A percentile compares a stretch with the other conserved stretches of the same genome.
These are phyloP conservation scores for Nothura maculosa DNA, from an alignment of 2,797 vertebrate species.

Conservation along the genomic window DNA sequence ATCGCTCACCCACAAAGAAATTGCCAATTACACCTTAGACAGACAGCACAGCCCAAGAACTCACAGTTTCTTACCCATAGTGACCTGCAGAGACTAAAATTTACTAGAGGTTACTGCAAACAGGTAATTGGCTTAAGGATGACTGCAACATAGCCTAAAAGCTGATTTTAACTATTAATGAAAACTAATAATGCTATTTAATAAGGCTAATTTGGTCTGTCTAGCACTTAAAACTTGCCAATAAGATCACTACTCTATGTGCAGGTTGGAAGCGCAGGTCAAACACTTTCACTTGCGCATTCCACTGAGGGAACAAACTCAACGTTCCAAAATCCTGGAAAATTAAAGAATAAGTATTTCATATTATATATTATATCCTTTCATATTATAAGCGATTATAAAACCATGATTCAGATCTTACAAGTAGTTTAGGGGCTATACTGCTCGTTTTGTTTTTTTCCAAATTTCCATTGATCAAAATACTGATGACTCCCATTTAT, in stretches of 20 bases:
- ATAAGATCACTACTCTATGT: not conserved
- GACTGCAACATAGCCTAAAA: not conserved
- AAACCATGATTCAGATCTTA: conserved; percentile 41
- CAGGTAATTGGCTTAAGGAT: not conserved
- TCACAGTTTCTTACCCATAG: not conserved
- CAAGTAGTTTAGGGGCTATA: conserved; percentile 10
- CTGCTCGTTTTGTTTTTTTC: conserved; percentile 34
- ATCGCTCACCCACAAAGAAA: not conserved
- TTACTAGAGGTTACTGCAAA: not conserved
- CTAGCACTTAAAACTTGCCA: not conserved
- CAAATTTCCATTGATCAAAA: conserved; percentile 68
- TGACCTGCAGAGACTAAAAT: not conserved
- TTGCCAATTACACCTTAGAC: not conserved
- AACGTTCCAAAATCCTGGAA: not conserved
- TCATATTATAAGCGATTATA: conserved; percentile 59
- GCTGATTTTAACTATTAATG: not conserved
- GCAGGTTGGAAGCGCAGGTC: not conserved
- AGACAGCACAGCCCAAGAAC: not conserved
- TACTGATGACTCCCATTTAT: conserved; percentile 64
- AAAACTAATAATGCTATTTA: too few relatives aligned
- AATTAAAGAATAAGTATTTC: not conserved
- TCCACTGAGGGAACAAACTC: not conserved
- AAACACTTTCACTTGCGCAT: not conserved
- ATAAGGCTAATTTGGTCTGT: not conserved
- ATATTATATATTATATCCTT: conserved; percentile 31